Base-by-base conservation (phyloP, 2,797 vertebrate species). In the Syngnathus rostellatus region DNA sequence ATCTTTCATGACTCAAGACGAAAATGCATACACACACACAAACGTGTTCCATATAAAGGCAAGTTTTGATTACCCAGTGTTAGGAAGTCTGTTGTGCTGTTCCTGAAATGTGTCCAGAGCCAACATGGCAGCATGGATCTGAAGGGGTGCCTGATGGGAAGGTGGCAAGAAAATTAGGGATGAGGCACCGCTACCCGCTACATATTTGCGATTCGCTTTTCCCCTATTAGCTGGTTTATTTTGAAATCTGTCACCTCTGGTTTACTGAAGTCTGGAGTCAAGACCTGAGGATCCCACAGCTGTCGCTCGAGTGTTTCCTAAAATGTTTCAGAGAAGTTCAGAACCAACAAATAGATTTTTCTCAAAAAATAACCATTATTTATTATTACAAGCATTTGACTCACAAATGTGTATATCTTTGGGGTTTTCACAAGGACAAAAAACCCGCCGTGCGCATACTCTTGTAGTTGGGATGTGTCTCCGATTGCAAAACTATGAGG, bases 251-350 rank as follows among this genome's bases (percentile, higher is more conserved):
- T 83, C 69, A 98, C 97, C 93, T 98, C 94, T 71, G 96, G 93
- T 85, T 95, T 98, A 88, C 96, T 98, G 77, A 94, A 96, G 87
- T 99, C 97, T 14, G 91, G 93, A 77, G 84, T 91, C 69, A 99
- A 89, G 68, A 90, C 93, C 65, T 84, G 89, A 68, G 97, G 95
- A 68, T 94, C 90, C 77, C 83, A 89, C 80, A 98, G 79, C 86
- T 99, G 97, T 65, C 72, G 90, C 81, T 94, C 93, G 85, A 99
- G 70, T 14, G 87, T 89, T 72, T 98, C 95, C 97, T 99, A 78
- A 66, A 83, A 86, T 4, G 61, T 39, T 78, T 0, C 4, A 14
- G 5, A 55, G 2, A 50, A 8, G 73, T 50, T 31, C 9, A 78
- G 6, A 48, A 61, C n/a, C 74, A 40, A 8, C 64, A 9, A 61